Evolutionary conservation across 2,797 vertebrate species (phyloP), one percentile per base, ranked within the genome.

Genomic region (Etheostoma nigrum): DNA sequence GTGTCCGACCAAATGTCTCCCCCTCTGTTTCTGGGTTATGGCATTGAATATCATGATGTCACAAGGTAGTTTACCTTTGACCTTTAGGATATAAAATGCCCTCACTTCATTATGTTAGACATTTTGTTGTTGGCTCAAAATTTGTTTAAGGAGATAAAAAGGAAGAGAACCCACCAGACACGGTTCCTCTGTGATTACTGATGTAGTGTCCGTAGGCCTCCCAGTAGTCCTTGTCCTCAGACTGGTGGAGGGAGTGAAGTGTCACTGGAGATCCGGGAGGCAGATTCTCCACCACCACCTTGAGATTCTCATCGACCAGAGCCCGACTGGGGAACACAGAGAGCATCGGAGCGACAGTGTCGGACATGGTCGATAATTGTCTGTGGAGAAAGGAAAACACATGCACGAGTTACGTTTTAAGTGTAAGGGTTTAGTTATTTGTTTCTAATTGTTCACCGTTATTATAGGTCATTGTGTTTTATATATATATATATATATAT

Each of bases 141-240:
- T 40, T 11, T 0, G 10, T 44, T 25, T 62, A 5, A 53, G 23
- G 36, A 45, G 8, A 18, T 21, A 14, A 27, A 16, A 15, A 36
- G 5, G 18, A 53, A 0, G 5, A 30, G 16, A 70, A 70, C 80
- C 33, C 61, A 93, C 93, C 88, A 1, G 74, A 86, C 12, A 94
- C 92, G 0, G 10, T 57, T 40, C 93, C 93, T 15, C 33, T 53
- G 27, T 78, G 27, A 15, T 90, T 74, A 27, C 90, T 92, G 70
- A 88, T 0, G 66, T 94, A 94, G 84, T 92, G 86, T 1, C 86
- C 93, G 2, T 75, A 94, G 1, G 92, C 91, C 83, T 94, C 91
- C 93, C 92, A 94, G 78, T 84, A 36, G 51, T 92, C 77, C 12
- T 69, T 59, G 55, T 91, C 86, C 64, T 94, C 93, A 0, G 91